Percentiles rank a stretch among this genome's conserved stretches.
phyloP scores from a whole-genome alignment of 2,888 invertebrate species.

The Emmelina monodactyla region DNA sequence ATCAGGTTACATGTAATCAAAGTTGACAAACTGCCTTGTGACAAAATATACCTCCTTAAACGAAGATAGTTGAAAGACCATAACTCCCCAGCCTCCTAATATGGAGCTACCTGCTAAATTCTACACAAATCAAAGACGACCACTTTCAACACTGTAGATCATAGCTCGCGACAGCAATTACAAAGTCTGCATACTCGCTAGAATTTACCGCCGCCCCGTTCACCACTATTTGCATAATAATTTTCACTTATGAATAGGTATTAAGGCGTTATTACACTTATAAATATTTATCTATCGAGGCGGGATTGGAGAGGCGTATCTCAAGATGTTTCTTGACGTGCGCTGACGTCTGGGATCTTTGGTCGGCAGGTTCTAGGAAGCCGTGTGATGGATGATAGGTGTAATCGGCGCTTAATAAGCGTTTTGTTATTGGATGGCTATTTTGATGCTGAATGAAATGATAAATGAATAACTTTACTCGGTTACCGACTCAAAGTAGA shows the following conservation, averaged over 20 bases:
- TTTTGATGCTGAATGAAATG: no score
- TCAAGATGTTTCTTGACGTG: constrained; percentile 42
- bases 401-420: constrained; percentile 37
- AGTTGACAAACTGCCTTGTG: background rate
- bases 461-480: no score
- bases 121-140: constrained; percentile 27
- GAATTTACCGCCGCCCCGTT: constrained; percentile 45
- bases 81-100: constrained; percentile 18
- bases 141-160: constrained; percentile 21
- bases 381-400: constrained; percentile 36
- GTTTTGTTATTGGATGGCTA: constrained; percentile 32
- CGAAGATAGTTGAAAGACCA: background rate
- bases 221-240: constrained; percentile 62
- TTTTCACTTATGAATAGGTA: constrained; percentile 66
- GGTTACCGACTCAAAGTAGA: no score
- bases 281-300: constrained; percentile 52
- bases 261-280: constrained; percentile 58
- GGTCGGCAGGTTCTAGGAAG: constrained; percentile 33
- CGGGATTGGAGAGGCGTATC: constrained; percentile 31
- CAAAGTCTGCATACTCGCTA: constrained; percentile 32
- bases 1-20: no score
- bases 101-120: constrained; percentile 22
- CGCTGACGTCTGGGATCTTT: constrained; percentile 39
- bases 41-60: background rate
- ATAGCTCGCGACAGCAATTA: constrained; percentile 32